Conservation (phyloP, 2,113 vertebrate genomes). For the Hemiscyllium ocellatum region DNA sequence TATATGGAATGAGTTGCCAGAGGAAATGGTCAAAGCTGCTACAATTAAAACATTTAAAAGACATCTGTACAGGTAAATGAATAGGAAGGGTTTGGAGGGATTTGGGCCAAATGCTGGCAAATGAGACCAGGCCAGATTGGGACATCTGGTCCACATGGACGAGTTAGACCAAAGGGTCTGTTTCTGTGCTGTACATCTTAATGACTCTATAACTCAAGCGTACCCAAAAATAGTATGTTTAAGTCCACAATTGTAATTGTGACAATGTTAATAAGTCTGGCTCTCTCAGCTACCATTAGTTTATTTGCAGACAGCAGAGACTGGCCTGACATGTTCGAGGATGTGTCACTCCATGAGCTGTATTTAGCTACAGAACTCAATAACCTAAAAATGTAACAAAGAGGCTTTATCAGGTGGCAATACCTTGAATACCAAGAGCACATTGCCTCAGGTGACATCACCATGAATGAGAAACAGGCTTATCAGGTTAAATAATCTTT, state of each 20-base stretch:
- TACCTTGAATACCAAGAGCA: background rate
- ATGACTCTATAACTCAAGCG: too few species aligned
- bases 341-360: background rate
- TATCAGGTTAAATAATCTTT: background rate
- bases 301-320: background rate
- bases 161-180: too few species aligned
- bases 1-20: too few species aligned
- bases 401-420: background rate
- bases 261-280: background rate
- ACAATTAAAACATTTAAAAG: too few species aligned
- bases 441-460: background rate
- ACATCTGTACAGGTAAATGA: too few species aligned
- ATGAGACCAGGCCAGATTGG: too few species aligned
- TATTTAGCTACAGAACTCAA: background rate
- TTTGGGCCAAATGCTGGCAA: too few species aligned
- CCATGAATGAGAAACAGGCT: background rate
- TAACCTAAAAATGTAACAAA: background rate
- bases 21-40: too few species aligned
- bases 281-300: background rate
- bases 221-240: too few species aligned
- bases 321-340: background rate
- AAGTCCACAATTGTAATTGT: background rate
- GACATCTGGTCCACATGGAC: too few species aligned
- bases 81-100: too few species aligned
- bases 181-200: too few species aligned